These are phyloP conservation scores for Phasianus colchicus DNA, from an alignment of 2,113 vertebrate genomes.

Conservation along the genomic window DNA sequence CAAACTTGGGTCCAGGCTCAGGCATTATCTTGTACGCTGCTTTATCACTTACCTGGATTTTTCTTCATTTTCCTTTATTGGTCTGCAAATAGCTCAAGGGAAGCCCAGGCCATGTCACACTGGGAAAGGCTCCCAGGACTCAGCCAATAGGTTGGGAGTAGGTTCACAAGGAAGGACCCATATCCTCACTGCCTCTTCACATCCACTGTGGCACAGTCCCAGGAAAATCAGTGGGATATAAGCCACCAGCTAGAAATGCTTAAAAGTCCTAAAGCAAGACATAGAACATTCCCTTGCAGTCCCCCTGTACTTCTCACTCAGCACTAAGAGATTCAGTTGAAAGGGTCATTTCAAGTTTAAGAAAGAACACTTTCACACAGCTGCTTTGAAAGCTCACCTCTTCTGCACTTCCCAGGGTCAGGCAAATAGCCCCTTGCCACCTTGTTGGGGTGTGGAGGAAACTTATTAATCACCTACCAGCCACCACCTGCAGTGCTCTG, in stretches of 20 bases:
- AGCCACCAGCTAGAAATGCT: not conserved
- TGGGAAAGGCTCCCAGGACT: not conserved
- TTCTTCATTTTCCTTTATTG: not conserved
- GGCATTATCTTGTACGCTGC: not conserved
- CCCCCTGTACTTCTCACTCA: not conserved
- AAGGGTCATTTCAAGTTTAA: not conserved
- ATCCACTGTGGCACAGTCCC: not conserved
- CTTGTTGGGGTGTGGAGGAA: not conserved
- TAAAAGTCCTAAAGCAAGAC: not conserved
- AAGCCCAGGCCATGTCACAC: not conserved
- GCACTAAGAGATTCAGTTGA: not conserved
- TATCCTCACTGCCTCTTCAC: not conserved
- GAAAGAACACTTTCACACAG: not conserved
- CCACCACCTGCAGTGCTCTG: not conserved
- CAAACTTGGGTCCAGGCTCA: not conserved
- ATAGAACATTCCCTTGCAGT: not conserved
- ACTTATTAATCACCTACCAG: not conserved
- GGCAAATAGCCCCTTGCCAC: not conserved
- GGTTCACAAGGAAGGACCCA: not conserved
- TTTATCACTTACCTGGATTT: not conserved
- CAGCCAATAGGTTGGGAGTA: accelerated
- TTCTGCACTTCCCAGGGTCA: not conserved
- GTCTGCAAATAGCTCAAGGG: not conserved
- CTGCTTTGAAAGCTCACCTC: not conserved
- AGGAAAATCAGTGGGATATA: not conserved